These are phyloP conservation scores for Caretta caretta DNA, from an alignment of 2,113 vertebrate genomes.

Conservation along the genomic window DNA sequence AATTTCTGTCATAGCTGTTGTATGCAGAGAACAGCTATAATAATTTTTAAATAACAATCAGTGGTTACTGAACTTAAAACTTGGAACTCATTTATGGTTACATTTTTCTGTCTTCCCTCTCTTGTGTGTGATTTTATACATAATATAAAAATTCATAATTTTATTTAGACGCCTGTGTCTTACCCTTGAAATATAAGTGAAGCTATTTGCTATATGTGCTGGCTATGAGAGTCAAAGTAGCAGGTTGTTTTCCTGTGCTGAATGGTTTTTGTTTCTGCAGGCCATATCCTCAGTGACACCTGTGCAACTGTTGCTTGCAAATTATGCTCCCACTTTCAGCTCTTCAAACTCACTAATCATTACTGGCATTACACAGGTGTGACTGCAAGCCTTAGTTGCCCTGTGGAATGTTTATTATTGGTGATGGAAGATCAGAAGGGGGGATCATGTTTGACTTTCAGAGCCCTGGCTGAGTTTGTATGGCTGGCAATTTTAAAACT, in stretches of 20 bases:
- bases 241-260: neutral
- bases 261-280: neutral
- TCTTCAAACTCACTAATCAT: neutral
- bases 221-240: neutral
- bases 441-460: neutral
- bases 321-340: neutral
- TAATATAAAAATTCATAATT: neutral
- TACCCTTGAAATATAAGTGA: too few species aligned
- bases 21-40: neutral
- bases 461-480: neutral
- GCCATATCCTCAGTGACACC: neutral
- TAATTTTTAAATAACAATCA: neutral
- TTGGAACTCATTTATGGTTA: neutral
- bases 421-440: neutral
- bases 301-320: neutral
- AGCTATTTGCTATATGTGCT: neutral
- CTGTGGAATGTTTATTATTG: neutral
- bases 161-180: neutral
- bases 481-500: neutral
- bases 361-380: neutral
- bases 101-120: neutral
- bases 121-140: neutral
- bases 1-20: accelerated
- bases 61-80: neutral
- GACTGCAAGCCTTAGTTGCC: neutral